phyloP scores from a whole-genome alignment of 2,888 invertebrate genomes.

The Pterostichus niger region DNA sequence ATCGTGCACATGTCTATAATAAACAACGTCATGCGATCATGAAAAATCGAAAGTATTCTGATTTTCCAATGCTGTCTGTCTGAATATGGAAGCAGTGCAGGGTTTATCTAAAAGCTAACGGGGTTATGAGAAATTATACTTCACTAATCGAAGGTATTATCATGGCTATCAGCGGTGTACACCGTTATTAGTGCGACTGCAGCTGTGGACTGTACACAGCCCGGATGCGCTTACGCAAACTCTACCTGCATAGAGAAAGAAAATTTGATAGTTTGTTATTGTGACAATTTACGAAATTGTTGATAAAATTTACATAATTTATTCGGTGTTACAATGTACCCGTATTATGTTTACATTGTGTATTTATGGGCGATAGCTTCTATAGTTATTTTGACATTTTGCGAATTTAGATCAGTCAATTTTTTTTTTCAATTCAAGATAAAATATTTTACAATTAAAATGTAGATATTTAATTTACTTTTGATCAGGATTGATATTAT shows the following conservation, averaged over 20 bases:
- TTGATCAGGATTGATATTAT: no score
- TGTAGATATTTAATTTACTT: no score
- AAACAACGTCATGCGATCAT: slow-evolving; percentile 17
- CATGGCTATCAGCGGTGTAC: slow-evolving; percentile 45
- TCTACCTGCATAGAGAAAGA: neutral
- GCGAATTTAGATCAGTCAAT: no score
- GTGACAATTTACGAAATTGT: neutral
- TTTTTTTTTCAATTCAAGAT: no score
- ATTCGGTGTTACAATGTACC: no score
- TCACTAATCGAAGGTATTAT: slow-evolving; percentile 55
- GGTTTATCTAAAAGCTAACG: slow-evolving; percentile 44
- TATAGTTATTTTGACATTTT: no score
- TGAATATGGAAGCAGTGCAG: slow-evolving; percentile 39
- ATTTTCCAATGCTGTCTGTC: neutral
- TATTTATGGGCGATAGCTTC: no score
- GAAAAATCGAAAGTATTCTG: slow-evolving; percentile 29
- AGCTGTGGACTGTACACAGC: slow-evolving; percentile 28
- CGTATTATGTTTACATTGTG: no score
- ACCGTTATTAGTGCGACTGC: slow-evolving; percentile 53
- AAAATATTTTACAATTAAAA: no score
- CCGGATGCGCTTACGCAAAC: slow-evolving; percentile 5
- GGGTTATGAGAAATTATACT: slow-evolving; percentile 57
- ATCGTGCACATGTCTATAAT: slow-evolving; percentile 6
- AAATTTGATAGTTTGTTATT: neutral
- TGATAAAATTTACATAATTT: no score